A percentile compares a stretch with the other conserved stretches of the same genome.
phyloP scores from a whole-genome alignment of 2,888 invertebrate species.

The Incurvaria masculella region DNA sequence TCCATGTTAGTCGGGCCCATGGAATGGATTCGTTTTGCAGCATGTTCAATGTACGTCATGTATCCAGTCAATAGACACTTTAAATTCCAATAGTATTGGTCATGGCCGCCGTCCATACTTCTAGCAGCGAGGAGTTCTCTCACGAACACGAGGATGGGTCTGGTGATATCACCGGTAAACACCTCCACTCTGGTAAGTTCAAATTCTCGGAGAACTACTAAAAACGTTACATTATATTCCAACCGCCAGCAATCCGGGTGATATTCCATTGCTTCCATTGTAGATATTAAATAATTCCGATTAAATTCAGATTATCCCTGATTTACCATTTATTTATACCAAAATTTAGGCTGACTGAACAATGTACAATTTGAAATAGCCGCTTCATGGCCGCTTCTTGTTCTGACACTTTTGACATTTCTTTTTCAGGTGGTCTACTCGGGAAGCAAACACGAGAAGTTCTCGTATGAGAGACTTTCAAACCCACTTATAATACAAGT shows the following conservation, averaged over 20 bases:
- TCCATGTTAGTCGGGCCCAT: slow-evolving; percentile 20
- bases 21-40: slow-evolving; percentile 25
- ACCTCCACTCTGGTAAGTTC: slow-evolving; percentile 23
- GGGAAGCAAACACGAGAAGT: too few species aligned
- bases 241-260: background rate
- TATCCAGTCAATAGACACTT: slow-evolving; percentile 28
- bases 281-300: too few species aligned
- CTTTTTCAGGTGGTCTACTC: too few species aligned
- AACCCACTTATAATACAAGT: too few species aligned
- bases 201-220: slow-evolving; percentile 20
- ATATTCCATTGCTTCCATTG: background rate
- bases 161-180: slow-evolving; percentile 21
- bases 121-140: slow-evolving; percentile 24
- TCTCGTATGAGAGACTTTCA: too few species aligned
- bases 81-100: slow-evolving; percentile 28
- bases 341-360: too few species aligned
- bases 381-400: too few species aligned
- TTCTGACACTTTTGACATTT: too few species aligned
- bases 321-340: too few species aligned
- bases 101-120: slow-evolving; percentile 18
- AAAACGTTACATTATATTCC: background rate
- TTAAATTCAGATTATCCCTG: too few species aligned
- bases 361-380: too few species aligned
- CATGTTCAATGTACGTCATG: slow-evolving; percentile 22
- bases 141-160: slow-evolving; percentile 23